A percentile compares a stretch with the other conserved stretches of the same genome.
Conservation (phyloP, 2,888 invertebrate genomes). For the Xestia xanthographa region DNA sequence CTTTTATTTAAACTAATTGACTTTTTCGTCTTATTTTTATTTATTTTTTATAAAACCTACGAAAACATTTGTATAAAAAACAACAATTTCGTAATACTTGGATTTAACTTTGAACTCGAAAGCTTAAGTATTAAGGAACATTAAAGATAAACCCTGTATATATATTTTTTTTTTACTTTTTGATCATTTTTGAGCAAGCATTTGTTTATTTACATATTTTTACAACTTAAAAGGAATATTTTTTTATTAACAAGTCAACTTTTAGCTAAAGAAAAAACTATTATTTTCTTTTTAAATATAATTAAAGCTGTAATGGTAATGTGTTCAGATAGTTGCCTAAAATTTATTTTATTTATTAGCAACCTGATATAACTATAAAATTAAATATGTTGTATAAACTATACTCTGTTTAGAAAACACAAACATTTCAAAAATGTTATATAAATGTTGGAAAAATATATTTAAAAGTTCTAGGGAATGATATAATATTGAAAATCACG, state of each 20-base stretch:
- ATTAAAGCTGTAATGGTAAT: constrained; percentile 84
- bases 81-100: constrained; percentile 61
- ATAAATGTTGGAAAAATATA: constrained; percentile 13
- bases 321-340: constrained; percentile 66
- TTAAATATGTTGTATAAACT: constrained; percentile 34
- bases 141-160: constrained; percentile 74
- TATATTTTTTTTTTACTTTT: constrained; percentile 61
- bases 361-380: constrained; percentile 40
- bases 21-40: constrained; percentile 7
- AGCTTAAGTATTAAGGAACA: constrained; percentile 66
- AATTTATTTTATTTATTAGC: constrained; percentile 31
- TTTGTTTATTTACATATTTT: constrained; percentile 60
- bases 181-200: constrained; percentile 78
- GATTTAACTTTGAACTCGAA: constrained; percentile 53
- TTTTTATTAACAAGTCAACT: constrained; percentile 42
- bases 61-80: constrained; percentile 67
- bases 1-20: constrained; percentile 23
- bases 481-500: constrained; percentile 32
- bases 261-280: constrained; percentile 59
- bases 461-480: constrained; percentile 50
- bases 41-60: constrained; percentile 23
- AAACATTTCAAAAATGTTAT: constrained; percentile 32
- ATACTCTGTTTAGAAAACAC: constrained; percentile 30
- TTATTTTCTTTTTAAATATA: constrained; percentile 60
- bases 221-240: constrained; percentile 50